Percentiles rank a stretch among this genome's conserved stretches.
These are phyloP conservation scores for Timema cristinae DNA, from an alignment of 2,888 invertebrate species.

Conservation along the genomic window DNA sequence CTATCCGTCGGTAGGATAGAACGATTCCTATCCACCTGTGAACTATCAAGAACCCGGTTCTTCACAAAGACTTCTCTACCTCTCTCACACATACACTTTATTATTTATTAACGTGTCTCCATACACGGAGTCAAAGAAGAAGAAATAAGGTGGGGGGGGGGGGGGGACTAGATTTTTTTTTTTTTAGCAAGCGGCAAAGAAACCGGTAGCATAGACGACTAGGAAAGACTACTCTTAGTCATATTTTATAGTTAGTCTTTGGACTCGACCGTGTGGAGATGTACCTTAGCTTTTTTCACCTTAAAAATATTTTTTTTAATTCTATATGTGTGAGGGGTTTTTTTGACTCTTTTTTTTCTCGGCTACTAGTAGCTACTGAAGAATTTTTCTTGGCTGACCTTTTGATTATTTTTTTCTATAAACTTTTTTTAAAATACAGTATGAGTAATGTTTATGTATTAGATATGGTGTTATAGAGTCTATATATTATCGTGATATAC, in stretches of 20 bases:
- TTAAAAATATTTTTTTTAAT: background rate
- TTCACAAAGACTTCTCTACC: too few relatives aligned
- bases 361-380: slow-evolving; percentile 14
- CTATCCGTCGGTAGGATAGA: too few relatives aligned
- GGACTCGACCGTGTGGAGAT: background rate
- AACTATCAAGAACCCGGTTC: too few relatives aligned
- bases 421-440: too few relatives aligned
- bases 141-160: too few relatives aligned
- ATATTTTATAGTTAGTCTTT: slow-evolving; percentile 13
- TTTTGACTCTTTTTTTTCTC: background rate
- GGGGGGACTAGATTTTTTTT: too few relatives aligned
- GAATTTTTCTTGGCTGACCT: slow-evolving; percentile 8
- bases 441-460: slow-evolving; percentile 16
- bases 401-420: background rate
- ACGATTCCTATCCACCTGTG: too few relatives aligned
- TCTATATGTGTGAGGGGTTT: slow-evolving; percentile 8
- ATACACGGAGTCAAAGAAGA: too few relatives aligned
- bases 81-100: too few relatives aligned
- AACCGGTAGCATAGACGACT: slow-evolving; percentile 13
- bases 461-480: slow-evolving; percentile 12
- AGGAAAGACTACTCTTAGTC: background rate
- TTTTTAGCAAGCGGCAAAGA: background rate
- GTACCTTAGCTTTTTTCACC: background rate
- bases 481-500: slow-evolving; percentile 9
- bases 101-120: too few relatives aligned